These are phyloP conservation scores for Stegostoma tigrinum DNA, from an alignment of 2,113 vertebrate species.

Conservation along the genomic window DNA sequence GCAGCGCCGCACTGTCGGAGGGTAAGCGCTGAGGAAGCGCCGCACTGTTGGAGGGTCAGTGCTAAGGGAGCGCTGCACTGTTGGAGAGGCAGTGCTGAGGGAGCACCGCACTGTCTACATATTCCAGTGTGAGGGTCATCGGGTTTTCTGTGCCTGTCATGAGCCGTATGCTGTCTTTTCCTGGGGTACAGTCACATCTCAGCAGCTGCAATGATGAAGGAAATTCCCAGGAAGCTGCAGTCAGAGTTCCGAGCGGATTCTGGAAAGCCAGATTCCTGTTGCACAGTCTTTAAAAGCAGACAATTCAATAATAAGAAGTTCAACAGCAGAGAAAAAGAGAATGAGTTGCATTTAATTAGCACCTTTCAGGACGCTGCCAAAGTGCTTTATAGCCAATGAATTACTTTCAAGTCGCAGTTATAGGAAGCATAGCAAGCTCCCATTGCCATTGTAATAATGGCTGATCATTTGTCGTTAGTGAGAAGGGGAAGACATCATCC, in stretches of 20 bases:
- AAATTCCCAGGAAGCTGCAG: neutral
- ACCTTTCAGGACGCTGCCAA: neutral
- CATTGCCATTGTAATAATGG: neutral
- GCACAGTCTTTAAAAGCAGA: neutral
- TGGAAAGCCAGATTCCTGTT: neutral
- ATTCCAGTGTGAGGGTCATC: too few relatives aligned
- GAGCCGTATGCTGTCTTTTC: neutral
- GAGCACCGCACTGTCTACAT: too few relatives aligned
- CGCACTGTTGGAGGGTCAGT: too few relatives aligned
- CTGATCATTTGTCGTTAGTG: neutral
- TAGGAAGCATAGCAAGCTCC: neutral
- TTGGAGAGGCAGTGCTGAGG: too few relatives aligned
- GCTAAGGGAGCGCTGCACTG: too few relatives aligned
- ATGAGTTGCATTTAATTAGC: neutral
- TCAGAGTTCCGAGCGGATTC: neutral
- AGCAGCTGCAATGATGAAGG: neutral
- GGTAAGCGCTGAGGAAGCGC: too few relatives aligned
- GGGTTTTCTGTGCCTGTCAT: neutral
- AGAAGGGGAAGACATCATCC: neutral
- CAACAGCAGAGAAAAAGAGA: neutral
- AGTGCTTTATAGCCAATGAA: neutral
- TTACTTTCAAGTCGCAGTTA: neutral
- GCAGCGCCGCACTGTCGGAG: too few relatives aligned
- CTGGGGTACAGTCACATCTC: neutral
- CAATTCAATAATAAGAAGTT: neutral